Conservation (phyloP, 2,888 invertebrate species). For the Melikaiella ostensackeni region DNA sequence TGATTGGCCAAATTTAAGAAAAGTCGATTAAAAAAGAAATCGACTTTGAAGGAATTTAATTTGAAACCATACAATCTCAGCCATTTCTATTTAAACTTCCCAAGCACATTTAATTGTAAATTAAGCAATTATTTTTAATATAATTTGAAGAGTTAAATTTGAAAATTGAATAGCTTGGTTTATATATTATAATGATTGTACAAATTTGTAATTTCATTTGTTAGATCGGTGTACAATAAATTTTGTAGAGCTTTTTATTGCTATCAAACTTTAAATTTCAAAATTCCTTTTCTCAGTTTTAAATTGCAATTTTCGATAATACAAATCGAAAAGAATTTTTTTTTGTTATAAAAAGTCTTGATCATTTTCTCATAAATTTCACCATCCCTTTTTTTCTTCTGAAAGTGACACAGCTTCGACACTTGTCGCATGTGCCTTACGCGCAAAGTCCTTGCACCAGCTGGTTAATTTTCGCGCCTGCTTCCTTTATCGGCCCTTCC, state of each 20-base stretch:
- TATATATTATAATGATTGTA: no score
- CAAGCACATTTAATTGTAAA: no score
- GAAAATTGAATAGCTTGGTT: no score
- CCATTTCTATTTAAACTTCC: no score
- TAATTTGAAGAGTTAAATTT: no score
- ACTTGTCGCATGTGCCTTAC: constrained; percentile 28
- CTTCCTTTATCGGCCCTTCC: constrained; percentile 66
- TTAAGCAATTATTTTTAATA: no score
- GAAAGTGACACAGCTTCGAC: constrained; percentile 24
- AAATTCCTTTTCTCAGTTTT: not conserved
- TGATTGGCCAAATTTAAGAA: no score
- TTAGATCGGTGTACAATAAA: not conserved
- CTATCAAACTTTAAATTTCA: not conserved
- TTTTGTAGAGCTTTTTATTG: not conserved
- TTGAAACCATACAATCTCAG: no score
- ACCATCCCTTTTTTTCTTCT: not conserved
- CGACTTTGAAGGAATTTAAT: no score
- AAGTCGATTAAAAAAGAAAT: no score
- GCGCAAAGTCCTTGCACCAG: constrained; percentile 36
- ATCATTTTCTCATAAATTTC: constrained; percentile 16
- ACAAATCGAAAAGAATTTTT: not conserved
- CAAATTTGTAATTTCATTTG: no score
- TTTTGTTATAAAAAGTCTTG: not conserved
- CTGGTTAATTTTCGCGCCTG: constrained; percentile 70
- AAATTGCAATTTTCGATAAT: no score